phyloP scores from a whole-genome alignment of 1,140 invertebrate species.

The Lordiphosa collinella region DNA sequence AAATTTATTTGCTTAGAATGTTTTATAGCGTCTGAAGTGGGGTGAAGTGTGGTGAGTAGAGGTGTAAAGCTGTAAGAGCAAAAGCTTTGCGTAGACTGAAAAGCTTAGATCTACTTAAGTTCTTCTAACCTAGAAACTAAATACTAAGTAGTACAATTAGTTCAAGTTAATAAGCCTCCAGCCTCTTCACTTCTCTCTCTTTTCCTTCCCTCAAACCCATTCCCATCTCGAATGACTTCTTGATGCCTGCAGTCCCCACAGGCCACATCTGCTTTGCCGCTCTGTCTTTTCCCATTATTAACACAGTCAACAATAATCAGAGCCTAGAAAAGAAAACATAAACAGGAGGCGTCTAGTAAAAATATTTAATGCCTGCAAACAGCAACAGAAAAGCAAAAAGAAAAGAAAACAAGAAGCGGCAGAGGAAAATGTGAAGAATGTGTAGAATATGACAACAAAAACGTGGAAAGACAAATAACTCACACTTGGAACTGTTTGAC shows the following conservation, averaged over 20 bases:
- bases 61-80: neutral
- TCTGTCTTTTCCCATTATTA: conserved; percentile 67
- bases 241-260: conserved; percentile 34
- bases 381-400: conserved; percentile 26
- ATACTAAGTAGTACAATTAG: no score
- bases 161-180: no score
- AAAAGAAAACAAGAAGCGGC: neutral
- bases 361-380: conserved; percentile 76
- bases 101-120: no score
- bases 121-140: no score
- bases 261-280: conserved; percentile 63
- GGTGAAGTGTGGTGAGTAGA: neutral
- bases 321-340: conserved; percentile 64
- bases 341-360: conserved; percentile 62
- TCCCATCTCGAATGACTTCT: neutral
- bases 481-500: conserved; percentile 71
- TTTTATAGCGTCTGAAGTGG: conserved; percentile 12
- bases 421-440: conserved; percentile 32
- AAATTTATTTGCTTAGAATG: conserved; percentile 39
- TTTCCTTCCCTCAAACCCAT: no score
- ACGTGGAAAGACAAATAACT: conserved; percentile 61
- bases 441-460: conserved; percentile 31
- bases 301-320: conserved; percentile 74
- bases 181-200: no score
- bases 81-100: no score